These are phyloP conservation scores for Eubasilissa regina DNA, from an alignment of 1,140 invertebrate genomes.

Conservation along the genomic window DNA sequence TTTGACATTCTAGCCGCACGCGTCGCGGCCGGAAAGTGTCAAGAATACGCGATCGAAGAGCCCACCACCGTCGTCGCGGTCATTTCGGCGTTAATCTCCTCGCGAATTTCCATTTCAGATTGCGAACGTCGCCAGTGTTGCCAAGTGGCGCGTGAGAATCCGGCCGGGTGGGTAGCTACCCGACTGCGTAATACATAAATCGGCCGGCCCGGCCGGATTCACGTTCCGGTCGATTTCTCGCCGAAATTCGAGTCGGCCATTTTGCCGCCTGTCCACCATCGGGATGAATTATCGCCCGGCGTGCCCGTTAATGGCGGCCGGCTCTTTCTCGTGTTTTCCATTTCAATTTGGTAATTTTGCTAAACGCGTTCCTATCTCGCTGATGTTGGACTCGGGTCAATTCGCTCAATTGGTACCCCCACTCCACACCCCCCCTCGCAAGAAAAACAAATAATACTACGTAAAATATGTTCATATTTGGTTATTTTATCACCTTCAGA, in stretches of 20 bases:
- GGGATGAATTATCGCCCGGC: constrained; percentile 33
- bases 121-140: constrained; percentile 45
- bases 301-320: neutral
- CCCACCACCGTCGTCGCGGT: too few relatives aligned
- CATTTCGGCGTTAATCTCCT: constrained; percentile 5
- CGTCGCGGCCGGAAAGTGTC: neutral
- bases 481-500: too few relatives aligned
- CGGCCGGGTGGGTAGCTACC: neutral
- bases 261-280: constrained; percentile 6
- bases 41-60: neutral
- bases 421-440: neutral
- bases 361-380: too few relatives aligned
- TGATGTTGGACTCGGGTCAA: too few relatives aligned
- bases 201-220: constrained; percentile 40
- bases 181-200: constrained; percentile 48
- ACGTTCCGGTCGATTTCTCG: constrained; percentile 55
- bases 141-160: constrained; percentile 38
- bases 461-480: too few relatives aligned
- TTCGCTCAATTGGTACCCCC: too few relatives aligned
- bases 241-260: constrained; percentile 39
- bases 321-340: neutral
- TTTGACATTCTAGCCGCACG: too few relatives aligned
- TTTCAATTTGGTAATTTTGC: neutral
- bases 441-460: neutral
- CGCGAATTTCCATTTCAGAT: constrained; percentile 26